phyloP scores from a whole-genome alignment of 2,888 invertebrate species.

The Myopa tessellatipennis region DNA sequence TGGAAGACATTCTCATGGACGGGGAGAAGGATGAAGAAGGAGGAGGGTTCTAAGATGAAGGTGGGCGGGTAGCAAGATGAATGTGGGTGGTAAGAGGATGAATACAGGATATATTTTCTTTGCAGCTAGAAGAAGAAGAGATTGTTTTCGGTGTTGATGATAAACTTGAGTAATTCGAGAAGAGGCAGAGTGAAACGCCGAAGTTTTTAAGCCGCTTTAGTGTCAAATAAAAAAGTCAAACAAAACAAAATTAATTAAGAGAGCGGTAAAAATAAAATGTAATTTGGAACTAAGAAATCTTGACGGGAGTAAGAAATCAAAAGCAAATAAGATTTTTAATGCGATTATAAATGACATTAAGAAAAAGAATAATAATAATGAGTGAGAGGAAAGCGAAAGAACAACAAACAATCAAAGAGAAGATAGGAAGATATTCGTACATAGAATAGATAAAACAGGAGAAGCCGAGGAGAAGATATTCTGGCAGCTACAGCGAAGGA shows the following conservation, averaged over 20 bases:
- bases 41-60: too few relatives aligned
- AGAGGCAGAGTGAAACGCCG: slow-evolving; percentile 9
- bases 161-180: slow-evolving; percentile 6
- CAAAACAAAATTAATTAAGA: slow-evolving; percentile 6
- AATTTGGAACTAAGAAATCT: background rate
- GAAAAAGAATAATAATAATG: background rate
- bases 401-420: background rate
- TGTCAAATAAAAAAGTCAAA: background rate
- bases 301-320: too few relatives aligned
- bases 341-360: background rate
- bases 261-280: background rate
- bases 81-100: background rate
- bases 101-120: too few relatives aligned
- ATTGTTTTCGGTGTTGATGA: slow-evolving; percentile 11
- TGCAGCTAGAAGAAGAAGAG: background rate
- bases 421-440: background rate
- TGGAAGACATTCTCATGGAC: background rate
- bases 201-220: slow-evolving; percentile 23
- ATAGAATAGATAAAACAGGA: background rate
- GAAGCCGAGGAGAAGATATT: background rate
- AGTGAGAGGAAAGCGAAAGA: background rate
- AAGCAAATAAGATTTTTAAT: background rate
- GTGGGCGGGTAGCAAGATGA: too few relatives aligned
- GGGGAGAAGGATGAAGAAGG: background rate
- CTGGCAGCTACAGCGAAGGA: too few relatives aligned